phyloP scores from a whole-genome alignment of 2,113 vertebrate genomes.

The Geococcyx californianus region DNA sequence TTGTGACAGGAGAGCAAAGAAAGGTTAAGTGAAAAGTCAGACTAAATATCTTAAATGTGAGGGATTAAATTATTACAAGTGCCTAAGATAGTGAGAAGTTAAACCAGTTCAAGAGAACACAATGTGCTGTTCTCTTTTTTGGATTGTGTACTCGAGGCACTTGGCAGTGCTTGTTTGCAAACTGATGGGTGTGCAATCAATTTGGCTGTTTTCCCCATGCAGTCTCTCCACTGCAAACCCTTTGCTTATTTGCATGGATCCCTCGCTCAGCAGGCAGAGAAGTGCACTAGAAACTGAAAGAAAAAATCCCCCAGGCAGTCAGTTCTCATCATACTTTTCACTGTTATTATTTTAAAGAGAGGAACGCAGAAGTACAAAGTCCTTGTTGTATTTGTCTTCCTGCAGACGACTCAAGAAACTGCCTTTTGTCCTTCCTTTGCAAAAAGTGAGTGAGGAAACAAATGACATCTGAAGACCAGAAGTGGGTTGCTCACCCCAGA shows the following conservation, averaged over 20 bases:
- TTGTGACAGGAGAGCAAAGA: neutral
- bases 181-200: slow-evolving; percentile 29
- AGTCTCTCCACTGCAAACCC: neutral
- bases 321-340: neutral
- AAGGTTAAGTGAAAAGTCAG: neutral
- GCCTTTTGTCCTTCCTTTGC: neutral
- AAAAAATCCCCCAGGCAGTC: neutral
- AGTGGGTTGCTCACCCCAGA: neutral
- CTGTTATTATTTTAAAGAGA: slow-evolving; percentile 27
- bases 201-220: neutral
- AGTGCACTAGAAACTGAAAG: neutral
- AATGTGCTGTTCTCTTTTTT: slow-evolving; percentile 35
- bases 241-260: neutral
- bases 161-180: slow-evolving; percentile 38
- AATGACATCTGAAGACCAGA: neutral
- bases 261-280: neutral
- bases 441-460: neutral
- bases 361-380: neutral
- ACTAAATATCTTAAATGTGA: neutral
- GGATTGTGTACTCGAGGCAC: neutral
- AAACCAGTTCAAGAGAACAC: neutral
- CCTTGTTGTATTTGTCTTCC: neutral
- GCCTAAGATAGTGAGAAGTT: neutral
- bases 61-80: neutral
- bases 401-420: neutral